phyloP scores from a whole-genome alignment of 2,888 invertebrate genomes.

The Mimumesa dahlbomi region DNA sequence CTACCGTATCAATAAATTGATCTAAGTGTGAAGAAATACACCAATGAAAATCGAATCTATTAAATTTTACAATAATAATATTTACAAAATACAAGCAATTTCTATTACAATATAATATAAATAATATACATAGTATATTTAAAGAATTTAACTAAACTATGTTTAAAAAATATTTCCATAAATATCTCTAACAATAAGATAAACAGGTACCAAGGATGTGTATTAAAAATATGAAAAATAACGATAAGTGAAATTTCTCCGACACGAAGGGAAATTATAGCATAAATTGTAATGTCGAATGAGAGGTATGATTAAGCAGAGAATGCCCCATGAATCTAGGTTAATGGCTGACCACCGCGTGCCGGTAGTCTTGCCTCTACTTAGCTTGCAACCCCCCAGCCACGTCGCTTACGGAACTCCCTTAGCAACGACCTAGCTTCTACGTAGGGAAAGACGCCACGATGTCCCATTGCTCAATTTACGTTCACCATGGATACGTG shows the following conservation, averaged over 20 bases:
- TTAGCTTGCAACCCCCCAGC: constrained; percentile 48
- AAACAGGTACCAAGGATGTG: no score
- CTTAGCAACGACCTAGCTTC: constrained; percentile 65
- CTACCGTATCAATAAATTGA: no score
- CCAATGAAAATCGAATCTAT: no score
- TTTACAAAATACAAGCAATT: no score
- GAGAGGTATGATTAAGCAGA: constrained; percentile 24
- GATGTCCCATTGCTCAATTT: constrained; percentile 60
- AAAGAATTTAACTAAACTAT: no score
- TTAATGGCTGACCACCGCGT: constrained; percentile 56
- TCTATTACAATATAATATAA: no score
- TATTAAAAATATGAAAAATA: no score
- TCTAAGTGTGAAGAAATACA: no score
- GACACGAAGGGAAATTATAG: not conserved
- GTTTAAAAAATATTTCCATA: no score
- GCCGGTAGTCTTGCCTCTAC: constrained; percentile 35
- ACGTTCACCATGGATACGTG: constrained; percentile 30
- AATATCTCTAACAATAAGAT: no score
- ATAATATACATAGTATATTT: no score
- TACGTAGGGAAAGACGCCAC: constrained; percentile 64
- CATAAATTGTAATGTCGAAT: not conserved
- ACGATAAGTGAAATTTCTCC: not conserved
- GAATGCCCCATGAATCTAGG: constrained; percentile 50
- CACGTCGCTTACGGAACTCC: constrained; percentile 28
- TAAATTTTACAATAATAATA: no score